phyloP scores from a whole-genome alignment of 1,140 invertebrate species.

The Acyrthosiphon pisum region DNA sequence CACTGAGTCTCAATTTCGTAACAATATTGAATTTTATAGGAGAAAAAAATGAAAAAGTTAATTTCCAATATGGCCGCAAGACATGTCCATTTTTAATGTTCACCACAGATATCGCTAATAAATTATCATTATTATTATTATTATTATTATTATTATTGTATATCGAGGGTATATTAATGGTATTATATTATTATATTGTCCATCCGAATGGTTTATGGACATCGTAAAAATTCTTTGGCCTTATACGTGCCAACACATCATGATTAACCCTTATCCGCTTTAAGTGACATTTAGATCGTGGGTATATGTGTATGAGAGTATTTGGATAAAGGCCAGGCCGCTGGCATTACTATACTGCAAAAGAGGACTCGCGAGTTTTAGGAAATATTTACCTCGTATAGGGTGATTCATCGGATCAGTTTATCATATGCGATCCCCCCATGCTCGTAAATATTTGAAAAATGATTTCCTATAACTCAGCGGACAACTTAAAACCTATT shows the following conservation, averaged over 20 bases:
- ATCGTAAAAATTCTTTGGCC: constrained; percentile 53
- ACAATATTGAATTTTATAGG: background rate
- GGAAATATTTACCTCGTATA: constrained; percentile 24
- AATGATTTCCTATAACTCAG: constrained; percentile 20
- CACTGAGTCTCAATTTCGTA: background rate
- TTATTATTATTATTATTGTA: constrained; percentile 39
- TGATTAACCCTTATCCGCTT: constrained; percentile 54
- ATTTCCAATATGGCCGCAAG: constrained; percentile 21
- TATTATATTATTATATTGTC: constrained; percentile 44
- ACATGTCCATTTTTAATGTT: background rate
- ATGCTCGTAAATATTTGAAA: constrained; percentile 40
- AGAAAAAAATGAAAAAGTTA: background rate
- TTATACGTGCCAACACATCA: constrained; percentile 54
- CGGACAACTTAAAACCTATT: constrained; percentile 10
- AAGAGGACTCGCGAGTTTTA: background rate
- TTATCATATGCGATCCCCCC: background rate
- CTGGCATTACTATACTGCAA: constrained; percentile 23
- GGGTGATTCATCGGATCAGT: constrained; percentile 41
- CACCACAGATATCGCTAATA: constrained; percentile 13
- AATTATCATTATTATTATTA: constrained; percentile 38
- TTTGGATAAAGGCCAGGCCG: constrained; percentile 42
- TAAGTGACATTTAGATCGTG: constrained; percentile 42
- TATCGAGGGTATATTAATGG: constrained; percentile 52
- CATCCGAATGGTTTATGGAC: constrained; percentile 52
- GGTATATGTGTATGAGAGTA: constrained; percentile 25